A percentile compares a stretch with the other conserved stretches of the same genome.
phyloP scores from a whole-genome alignment of 2,113 vertebrate species.

The Microtus pennsylvanicus region DNA sequence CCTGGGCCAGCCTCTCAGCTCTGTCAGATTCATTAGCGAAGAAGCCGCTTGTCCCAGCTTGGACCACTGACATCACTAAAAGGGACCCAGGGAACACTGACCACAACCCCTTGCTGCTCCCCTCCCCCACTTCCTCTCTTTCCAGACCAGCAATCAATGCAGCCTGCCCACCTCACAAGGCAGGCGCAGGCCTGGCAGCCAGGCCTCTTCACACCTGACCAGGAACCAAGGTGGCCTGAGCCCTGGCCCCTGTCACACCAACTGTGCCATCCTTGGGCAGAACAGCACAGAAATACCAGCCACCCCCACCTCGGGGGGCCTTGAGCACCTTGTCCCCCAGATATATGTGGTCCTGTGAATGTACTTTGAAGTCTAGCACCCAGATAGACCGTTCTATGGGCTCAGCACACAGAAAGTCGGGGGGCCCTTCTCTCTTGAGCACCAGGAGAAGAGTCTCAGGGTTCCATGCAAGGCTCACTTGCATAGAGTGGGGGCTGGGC shows the following conservation, averaged over 20 bases:
- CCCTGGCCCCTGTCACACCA: not conserved
- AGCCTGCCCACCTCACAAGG: not conserved
- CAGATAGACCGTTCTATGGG: not conserved
- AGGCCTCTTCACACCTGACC: not conserved
- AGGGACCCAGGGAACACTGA: slow-evolving; percentile 79
- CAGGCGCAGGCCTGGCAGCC: not conserved
- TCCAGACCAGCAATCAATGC: not conserved
- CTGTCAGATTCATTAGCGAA: slow-evolving; percentile 88
- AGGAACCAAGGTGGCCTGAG: not conserved
- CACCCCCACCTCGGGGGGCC: rapidly evolving
- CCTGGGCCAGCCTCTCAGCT: slow-evolving; percentile 82
- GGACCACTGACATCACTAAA: slow-evolving; percentile 79
- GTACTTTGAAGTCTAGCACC: rapidly evolving
- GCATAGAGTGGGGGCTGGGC: not conserved
- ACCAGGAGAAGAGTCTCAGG: not conserved
- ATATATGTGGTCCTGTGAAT: not conserved
- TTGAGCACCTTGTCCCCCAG: not conserved
- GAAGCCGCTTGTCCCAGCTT: slow-evolving; percentile 79
- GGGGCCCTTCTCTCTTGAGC: not conserved
- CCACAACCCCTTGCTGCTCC: slow-evolving; percentile 68
- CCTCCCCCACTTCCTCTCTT: not conserved
- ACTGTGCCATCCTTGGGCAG: not conserved
- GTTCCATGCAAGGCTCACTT: not conserved
- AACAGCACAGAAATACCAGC: not conserved
- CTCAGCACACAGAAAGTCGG: not conserved